phyloP scores from a whole-genome alignment of 2,797 vertebrate genomes.

The Dallia pectoralis region DNA sequence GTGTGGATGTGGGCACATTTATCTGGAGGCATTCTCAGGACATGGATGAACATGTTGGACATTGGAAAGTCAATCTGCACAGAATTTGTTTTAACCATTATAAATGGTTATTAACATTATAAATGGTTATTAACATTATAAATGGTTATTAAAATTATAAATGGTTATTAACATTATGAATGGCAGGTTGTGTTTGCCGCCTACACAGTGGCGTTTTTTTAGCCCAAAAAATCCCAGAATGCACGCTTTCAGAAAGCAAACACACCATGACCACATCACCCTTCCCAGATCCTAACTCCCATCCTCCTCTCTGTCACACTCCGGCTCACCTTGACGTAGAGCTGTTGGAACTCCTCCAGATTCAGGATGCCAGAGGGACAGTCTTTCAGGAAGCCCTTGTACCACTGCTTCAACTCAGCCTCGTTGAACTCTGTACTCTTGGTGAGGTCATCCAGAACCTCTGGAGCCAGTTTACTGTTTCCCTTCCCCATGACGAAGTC shows the following conservation, averaged over 20 bases:
- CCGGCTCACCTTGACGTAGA: conserved; percentile 91
- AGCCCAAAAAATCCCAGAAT: too few species aligned
- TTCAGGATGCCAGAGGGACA: conserved; percentile 96
- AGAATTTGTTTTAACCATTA: too few species aligned
- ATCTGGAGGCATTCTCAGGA: background rate
- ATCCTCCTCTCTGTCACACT: background rate
- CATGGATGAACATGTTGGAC: too few species aligned
- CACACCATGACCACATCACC: too few species aligned
- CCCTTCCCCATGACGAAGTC: conserved; percentile 89
- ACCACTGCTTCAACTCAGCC: conserved; percentile 98
- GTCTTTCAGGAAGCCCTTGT: conserved; percentile 98
- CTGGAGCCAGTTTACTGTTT: conserved; percentile 95
- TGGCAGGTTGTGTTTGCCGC: too few species aligned
- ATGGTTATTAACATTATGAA: too few species aligned
- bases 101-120: too few species aligned
- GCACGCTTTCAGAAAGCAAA: too few species aligned
- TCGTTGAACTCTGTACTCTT: conserved; percentile 96
- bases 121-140: too few species aligned
- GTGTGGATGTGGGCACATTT: background rate
- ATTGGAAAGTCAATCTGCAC: too few species aligned
- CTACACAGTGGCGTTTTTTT: too few species aligned
- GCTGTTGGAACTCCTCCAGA: conserved; percentile 97
- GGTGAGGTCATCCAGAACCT: conserved; percentile 94
- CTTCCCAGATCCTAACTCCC: background rate
- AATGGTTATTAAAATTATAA: too few species aligned